Base-by-base conservation (phyloP, 2,888 invertebrate species). In the Eupithecia pulchellata region DNA sequence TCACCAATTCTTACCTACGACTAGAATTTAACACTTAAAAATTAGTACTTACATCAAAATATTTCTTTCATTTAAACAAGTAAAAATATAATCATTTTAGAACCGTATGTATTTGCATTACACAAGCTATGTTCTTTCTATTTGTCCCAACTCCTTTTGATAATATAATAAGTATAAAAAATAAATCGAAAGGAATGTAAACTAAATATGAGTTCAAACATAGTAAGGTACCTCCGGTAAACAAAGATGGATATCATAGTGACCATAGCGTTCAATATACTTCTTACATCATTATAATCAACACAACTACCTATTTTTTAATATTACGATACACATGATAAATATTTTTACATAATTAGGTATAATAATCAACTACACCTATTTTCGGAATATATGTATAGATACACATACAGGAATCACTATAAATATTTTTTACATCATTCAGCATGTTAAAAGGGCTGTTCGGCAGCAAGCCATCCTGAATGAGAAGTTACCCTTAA, bases 11-110 rank as follows among this genome's bases (percentile, higher is more conserved):
- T 69, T 55, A 72, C 34, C n/a, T 36, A 61, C 36, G n/a, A 65
- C 64, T 72, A 72, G 34, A 72, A 60, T 66, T 66, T 72, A 61
- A 34, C 47, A 69, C 61, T 65, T 66, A 66, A 32, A 68, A 62
- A 42, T 62, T 57, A 29, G 34, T 34, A 67, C 58, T 58, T 66
- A 66, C 47, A 63, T 17, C 57, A 27, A 57, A 57, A 58, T 11
- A 58, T 17, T 30, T 58, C 3, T 42, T 42, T n/a, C n/a, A 42
- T n/a, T n/a, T 20, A 42, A 42, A 39, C n/a, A 42, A 42, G n/a
- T 52, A 52, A 52, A 52, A 13, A 11, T 47, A 25, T 20, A 25
- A 11, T 20, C 47, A 52, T 29, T 57, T 57, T 57, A 29, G 29
- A 57, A 57, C 11, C 47, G n/a, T 47, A 42, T 42, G 42, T n/a